Evolutionary conservation across 2,888 invertebrate genomes (phyloP), one percentile per base, ranked within the genome.

Genomic region (Coenonympha arcania): DNA sequence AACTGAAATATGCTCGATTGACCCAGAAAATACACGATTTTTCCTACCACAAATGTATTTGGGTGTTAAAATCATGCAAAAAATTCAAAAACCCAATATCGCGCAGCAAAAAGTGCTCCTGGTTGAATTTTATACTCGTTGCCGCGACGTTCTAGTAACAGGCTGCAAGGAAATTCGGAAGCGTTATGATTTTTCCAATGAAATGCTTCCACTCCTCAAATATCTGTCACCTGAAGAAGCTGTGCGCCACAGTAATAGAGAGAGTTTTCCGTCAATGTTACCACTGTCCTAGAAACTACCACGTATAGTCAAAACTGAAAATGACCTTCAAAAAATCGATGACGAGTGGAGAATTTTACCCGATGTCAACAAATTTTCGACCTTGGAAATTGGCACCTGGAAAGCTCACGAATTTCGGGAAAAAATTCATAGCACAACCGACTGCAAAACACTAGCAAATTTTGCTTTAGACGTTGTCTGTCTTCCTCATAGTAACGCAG

Each of bases 271-370:
- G 37, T 49, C 46, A 42, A 49, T 53, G 41, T 49, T 49, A 31
- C 49, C 46, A 28, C 34, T 43, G 13, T 39, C 33, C 18, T 42
- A 53, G 42, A 50, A 43, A 40, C 22, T 54, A 39, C 39, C 43
- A 41, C 47, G 43, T 11, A 50, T 50, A 15, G 36, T 47, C 31
- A 37, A 37, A 42, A 47, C 8, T 24, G 24, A 24, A 24, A 24
- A 24, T 24, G 6, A 24, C 24, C 24, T 24, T 19, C 47, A 42
- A 31, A 34, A 42, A 47, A 52, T 55, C 28, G 47, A 55, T 46
- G 51, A 51, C 34, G 34, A 50, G 44, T 54, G 54, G 50, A 47
- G 50, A 50, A 13, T 50, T 33, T 43, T 50, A 40, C 54, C 50
- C 6, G 39, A 43, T 48, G 22, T 44, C 11, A 50, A 34, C 45